Evolutionary conservation across 1,140 invertebrate species (phyloP), one percentile per base, ranked within the genome.

Genomic region (Drosophila trapezifrons): DNA sequence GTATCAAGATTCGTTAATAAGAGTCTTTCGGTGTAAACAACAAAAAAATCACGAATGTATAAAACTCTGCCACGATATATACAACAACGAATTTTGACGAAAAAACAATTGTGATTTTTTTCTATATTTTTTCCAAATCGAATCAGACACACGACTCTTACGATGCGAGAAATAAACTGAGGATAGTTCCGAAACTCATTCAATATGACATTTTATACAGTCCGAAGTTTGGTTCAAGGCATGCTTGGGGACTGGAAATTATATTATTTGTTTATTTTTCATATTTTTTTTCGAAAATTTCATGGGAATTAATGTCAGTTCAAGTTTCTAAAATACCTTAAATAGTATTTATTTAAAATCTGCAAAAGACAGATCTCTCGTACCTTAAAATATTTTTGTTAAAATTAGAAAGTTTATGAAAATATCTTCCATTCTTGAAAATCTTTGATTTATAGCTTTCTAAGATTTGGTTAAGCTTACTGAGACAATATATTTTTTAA

Each of bases 71-170:
- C 15, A 51, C 58, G 2, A 63, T 18, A 35, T 18, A 35, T 5
- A 51, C 35, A 40, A 65, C 35, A 37, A 42, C 18, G 3, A 67
- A 69, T 69, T 69, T 69, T 35, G 59, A 51, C 15, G 20, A 65
- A 65, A 42, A 65, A 51, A 18, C 10, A 32, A 51, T 25, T 15
- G 18, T 1, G 0, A 25, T 4, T 9, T 47, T 66, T 62, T 67
- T 51, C 49, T 42, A n/a, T 18, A 40, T 49, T 18, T 51, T 42
- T 49, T 27, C 32, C 27, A 66, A 54, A 42, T 27, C n/a, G 20
- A n/a, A 51, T 20, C 42, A 65, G 37, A 13, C 27, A 69, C 59
- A 51, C 65, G 20, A 69, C 60, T 42, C 65, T 51, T 27, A 35
- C 45, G 9, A 43, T 42, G n/a, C 35, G 15, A 38, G 18, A 25